Evolutionary conservation across 2,113 vertebrate species (phyloP), one percentile per base, ranked within the genome.

Genomic region (Ibidorhyncha struthersii): DNA sequence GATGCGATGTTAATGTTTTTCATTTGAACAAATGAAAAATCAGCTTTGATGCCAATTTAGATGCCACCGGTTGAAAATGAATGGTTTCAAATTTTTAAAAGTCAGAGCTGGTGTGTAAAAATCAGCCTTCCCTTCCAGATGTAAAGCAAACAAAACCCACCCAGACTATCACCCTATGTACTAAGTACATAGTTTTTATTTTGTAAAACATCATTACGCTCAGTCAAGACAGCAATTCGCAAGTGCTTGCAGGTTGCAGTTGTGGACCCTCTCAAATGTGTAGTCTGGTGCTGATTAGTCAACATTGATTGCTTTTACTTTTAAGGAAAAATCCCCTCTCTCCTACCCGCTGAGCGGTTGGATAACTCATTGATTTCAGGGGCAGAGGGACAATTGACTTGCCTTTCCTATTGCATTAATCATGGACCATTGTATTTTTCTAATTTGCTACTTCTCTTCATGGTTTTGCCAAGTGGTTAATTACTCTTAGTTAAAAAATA

Each of bases 311-410:
- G 63, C 63, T 86, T 81, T 69, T 53, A 83, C 19, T 88, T 93
- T 65, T 66, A 53, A 86, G 47, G 8, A 40, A 21, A 49, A 1
- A 43, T 66, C 4, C 12, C 15, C 25, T 79, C 22, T 84, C 40
- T 85, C 17, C 34, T 82, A 52, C 79, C 23, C 69, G 52, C 41
- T 12, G 38, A 53, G 69, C 86, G 25, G 82, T 90, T 77, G 52
- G 86, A 18, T 74, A 95, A 86, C 38, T 69, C 78, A 45, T 91
- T 88, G 90, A 88, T 93, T 93, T 91, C 93, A 90, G 78, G 63
- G 58, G 53, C 62, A 87, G 70, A 76, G 84, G 74, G 82, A 56
- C 73, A 69, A 80, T 10, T 79, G 30, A 53, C 61, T 96, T 81
- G 43, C 15, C 79, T 93, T 79, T 93, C 53, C 56, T 72, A 20